These are phyloP conservation scores for Parnassius mnemosyne DNA, from an alignment of 2,888 invertebrate species.

Conservation along the genomic window DNA sequence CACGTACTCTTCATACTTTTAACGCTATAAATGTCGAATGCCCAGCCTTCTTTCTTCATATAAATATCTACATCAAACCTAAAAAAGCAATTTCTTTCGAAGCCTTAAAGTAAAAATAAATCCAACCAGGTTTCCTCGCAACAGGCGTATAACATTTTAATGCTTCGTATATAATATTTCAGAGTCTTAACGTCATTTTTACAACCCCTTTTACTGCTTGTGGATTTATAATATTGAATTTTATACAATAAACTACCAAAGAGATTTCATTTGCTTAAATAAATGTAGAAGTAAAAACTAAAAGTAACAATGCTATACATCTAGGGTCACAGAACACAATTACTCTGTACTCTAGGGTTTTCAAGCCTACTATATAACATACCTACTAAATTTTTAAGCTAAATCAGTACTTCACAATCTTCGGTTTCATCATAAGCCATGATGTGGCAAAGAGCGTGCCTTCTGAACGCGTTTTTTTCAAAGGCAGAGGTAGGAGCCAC, in stretches of 20 bases:
- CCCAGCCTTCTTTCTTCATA: background rate
- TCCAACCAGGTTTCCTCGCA: constrained; percentile 14
- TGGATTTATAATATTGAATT: constrained; percentile 7
- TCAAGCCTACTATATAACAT: no score
- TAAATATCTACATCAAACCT: background rate
- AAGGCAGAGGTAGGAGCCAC: no score
- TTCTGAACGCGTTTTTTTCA: no score
- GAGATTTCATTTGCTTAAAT: no score
- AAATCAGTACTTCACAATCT: no score
- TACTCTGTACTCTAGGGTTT: no score
- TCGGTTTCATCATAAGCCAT: no score
- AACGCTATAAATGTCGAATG: background rate
- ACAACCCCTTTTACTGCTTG: constrained; percentile 5
- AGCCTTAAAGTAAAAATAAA: constrained; percentile 21
- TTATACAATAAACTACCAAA: background rate
- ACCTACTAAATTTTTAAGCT: no score
- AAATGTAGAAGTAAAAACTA: no score
- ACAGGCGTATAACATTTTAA: constrained; percentile 20
- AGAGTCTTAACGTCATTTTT: constrained; percentile 20
- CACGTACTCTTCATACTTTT: background rate
- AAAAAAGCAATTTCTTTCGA: constrained; percentile 14
- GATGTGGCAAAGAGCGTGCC: no score
- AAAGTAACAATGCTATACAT: no score
- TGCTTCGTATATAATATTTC: constrained; percentile 11
- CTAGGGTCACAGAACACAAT: no score